Percentiles rank a stretch among this genome's conserved stretches.
phyloP scores from a whole-genome alignment of 2,797 vertebrate genomes.

The Ciconia nigra region DNA sequence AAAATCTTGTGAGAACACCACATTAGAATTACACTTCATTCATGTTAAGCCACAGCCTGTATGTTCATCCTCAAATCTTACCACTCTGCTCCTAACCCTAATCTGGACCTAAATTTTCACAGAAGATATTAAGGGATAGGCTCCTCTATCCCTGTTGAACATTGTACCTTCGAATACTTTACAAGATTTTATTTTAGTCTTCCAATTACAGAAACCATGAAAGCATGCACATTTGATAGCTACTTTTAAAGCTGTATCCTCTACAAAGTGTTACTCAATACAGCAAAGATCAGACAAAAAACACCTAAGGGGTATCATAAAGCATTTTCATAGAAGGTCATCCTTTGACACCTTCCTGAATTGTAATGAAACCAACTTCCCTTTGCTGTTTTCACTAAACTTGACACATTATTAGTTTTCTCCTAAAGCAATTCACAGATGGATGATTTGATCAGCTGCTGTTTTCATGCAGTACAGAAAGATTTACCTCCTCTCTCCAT shows the following conservation, averaged over 20 bases:
- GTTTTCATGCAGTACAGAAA: not conserved
- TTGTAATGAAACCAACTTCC: not conserved
- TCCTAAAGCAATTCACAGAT: not conserved
- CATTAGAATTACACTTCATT: not conserved
- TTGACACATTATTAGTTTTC: not conserved
- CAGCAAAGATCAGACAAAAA: constrained; percentile 8
- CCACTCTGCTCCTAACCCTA: not conserved
- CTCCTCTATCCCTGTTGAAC: not conserved
- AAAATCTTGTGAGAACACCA: not conserved
- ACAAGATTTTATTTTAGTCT: not conserved
- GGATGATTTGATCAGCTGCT: not conserved
- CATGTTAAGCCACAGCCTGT: not conserved
- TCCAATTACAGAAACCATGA: not conserved
- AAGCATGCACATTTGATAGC: not conserved
- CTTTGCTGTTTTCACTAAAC: not conserved
- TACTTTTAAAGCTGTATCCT: not conserved
- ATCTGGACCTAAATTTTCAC: not conserved
- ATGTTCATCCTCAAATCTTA: not conserved
- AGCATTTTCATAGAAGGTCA: not conserved
- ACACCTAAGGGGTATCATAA: not conserved
- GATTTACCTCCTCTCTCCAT: not conserved
- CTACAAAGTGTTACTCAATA: not conserved
- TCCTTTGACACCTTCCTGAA: not conserved
- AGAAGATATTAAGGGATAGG: not conserved
- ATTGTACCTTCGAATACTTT: not conserved